A percentile compares a stretch with the other conserved stretches of the same genome.
Conservation (phyloP, 2,888 invertebrate species). For the Epistrophe grossulariae region DNA sequence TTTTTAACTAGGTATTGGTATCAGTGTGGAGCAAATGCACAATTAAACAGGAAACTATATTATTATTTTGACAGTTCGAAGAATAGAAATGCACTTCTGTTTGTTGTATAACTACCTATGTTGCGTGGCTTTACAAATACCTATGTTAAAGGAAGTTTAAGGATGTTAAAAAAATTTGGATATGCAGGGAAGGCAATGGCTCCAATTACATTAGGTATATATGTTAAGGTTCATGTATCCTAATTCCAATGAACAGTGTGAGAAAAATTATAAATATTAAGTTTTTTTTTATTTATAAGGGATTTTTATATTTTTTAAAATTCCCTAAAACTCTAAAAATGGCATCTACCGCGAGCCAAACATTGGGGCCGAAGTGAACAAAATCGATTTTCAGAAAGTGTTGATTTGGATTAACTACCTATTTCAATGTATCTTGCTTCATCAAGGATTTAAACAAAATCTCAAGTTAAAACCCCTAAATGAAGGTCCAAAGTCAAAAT, state of each 20-base stretch:
- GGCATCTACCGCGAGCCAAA: too few relatives aligned
- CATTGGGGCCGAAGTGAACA: too few relatives aligned
- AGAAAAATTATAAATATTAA: not conserved
- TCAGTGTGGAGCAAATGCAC: slow-evolving; percentile 18
- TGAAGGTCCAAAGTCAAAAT: too few relatives aligned
- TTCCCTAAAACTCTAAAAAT: too few relatives aligned
- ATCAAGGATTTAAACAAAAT: too few relatives aligned
- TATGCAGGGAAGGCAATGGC: not conserved
- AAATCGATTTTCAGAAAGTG: too few relatives aligned
- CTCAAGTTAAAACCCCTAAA: too few relatives aligned
- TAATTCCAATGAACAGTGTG: not conserved
- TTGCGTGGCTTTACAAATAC: not conserved
- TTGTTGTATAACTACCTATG: not conserved
- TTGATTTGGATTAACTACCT: too few relatives aligned
- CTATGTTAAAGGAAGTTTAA: not conserved
- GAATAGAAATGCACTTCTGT: slow-evolving; percentile 26
- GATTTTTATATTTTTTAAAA: too few relatives aligned
- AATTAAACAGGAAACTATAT: slow-evolving; percentile 60
- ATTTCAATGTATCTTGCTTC: too few relatives aligned
- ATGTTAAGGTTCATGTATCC: not conserved
- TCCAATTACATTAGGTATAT: not conserved
- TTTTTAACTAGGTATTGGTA: not conserved
- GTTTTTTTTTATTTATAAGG: too few relatives aligned
- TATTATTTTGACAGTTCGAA: slow-evolving; percentile 38
- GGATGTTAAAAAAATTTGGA: not conserved